These are phyloP conservation scores for Drosophila anomelani DNA, from an alignment of 2,888 invertebrate species.

Conservation along the genomic window DNA sequence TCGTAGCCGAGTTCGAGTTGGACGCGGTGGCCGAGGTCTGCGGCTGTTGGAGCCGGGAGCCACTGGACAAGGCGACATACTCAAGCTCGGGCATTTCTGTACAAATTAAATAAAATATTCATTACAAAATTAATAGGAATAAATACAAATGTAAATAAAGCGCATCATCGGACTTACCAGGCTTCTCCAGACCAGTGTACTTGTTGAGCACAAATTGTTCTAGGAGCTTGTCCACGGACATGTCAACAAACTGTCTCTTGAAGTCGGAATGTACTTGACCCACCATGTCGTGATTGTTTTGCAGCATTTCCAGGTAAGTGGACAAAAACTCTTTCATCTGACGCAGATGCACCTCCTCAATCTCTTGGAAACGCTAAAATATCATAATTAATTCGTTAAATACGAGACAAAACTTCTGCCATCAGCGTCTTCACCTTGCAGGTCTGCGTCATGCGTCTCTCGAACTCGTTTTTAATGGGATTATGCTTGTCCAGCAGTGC, in stretches of 20 bases:
- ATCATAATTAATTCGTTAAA: background rate
- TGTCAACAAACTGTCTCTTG: conserved; percentile 94
- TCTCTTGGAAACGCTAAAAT: conserved; percentile 93
- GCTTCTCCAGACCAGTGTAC: conserved; percentile 96
- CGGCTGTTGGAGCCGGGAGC: conserved; percentile 69
- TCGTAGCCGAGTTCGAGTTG: conserved; percentile 82
- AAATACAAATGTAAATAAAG: background rate
- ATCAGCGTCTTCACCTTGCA: conserved; percentile 87
- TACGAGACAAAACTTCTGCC: background rate
- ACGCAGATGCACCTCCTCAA: conserved; percentile 95
- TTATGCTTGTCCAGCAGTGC: conserved; percentile 96
- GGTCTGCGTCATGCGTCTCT: conserved; percentile 96
- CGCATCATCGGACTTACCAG: conserved; percentile 86
- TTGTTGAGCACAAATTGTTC: conserved; percentile 96
- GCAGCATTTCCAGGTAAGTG: conserved; percentile 93
- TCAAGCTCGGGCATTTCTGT: conserved; percentile 83
- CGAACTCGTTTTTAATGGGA: conserved; percentile 95
- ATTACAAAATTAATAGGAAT: background rate
- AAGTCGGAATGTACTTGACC: conserved; percentile 98
- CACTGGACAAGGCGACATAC: conserved; percentile 79
- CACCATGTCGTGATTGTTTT: conserved; percentile 95
- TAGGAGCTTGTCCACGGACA: conserved; percentile 96
- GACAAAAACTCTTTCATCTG: conserved; percentile 98
- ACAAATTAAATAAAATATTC: background rate
- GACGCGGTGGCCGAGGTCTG: conserved; percentile 66